These are phyloP conservation scores for Troides oblongomaculatus DNA, from an alignment of 2,888 invertebrate genomes.

Conservation along the genomic window DNA sequence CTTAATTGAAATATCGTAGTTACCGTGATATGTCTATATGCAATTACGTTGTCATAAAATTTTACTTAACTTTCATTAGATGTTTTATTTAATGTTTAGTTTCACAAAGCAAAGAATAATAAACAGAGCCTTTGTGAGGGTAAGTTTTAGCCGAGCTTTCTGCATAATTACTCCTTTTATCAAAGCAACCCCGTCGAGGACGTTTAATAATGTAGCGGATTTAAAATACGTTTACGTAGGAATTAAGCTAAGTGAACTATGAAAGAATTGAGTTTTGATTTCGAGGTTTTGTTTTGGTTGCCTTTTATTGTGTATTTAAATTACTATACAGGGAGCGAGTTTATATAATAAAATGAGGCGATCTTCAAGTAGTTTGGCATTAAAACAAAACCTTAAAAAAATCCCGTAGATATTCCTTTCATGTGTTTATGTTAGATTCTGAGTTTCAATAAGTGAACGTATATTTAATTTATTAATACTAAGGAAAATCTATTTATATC, in stretches of 20 bases:
- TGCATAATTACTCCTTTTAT: slow-evolving; percentile 21
- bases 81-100: slow-evolving; percentile 8
- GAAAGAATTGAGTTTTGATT: not conserved
- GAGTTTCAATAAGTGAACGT: too few species aligned
- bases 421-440: too few species aligned
- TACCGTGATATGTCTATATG: too few species aligned
- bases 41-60: too few species aligned
- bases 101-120: slow-evolving; percentile 18
- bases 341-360: too few species aligned
- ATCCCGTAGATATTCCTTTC: too few species aligned
- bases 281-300: not conserved
- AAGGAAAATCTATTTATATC: too few species aligned
- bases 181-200: not conserved
- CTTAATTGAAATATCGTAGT: too few species aligned
- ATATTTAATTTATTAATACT: too few species aligned
- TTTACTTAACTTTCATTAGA: not conserved
- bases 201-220: slow-evolving; percentile 5
- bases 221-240: slow-evolving; percentile 9
- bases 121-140: slow-evolving; percentile 17
- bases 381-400: too few species aligned
- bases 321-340: too few species aligned
- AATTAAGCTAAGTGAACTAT: not conserved
- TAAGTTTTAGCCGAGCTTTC: slow-evolving; percentile 20
- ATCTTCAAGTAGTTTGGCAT: too few species aligned
- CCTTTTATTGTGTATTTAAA: not conserved